Conservation (phyloP, 1,140 invertebrate genomes). For the Palaemon carinicauda region DNA sequence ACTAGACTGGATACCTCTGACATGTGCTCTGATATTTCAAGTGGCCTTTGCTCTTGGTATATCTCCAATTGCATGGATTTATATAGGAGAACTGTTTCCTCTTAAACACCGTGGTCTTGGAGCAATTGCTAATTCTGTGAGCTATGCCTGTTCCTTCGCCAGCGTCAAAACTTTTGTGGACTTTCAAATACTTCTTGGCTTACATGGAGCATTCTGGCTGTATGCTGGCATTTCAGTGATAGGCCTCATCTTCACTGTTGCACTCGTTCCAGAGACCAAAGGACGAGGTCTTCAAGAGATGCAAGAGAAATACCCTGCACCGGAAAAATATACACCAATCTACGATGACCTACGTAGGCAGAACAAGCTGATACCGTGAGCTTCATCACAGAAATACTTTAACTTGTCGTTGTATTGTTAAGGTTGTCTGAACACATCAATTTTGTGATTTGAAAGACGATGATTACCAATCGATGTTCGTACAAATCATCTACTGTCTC, state of each 20-base stretch:
- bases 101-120: slow-evolving; percentile 84
- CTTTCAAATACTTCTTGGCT: slow-evolving; percentile 77
- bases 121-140: slow-evolving; percentile 83
- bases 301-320: slow-evolving; percentile 66
- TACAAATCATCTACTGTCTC: too few species aligned
- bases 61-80: slow-evolving; percentile 86
- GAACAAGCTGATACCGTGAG: slow-evolving; percentile 54
- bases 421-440: neutral
- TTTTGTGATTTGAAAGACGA: neutral
- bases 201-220: slow-evolving; percentile 87
- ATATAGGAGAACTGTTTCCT: slow-evolving; percentile 88
- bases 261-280: slow-evolving; percentile 90
- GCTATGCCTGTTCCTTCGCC: slow-evolving; percentile 86
- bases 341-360: slow-evolving; percentile 45
- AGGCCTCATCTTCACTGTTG: slow-evolving; percentile 83
- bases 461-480: too few species aligned
- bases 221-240: slow-evolving; percentile 84
- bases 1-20: slow-evolving; percentile 81
- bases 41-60: slow-evolving; percentile 87
- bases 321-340: slow-evolving; percentile 56
- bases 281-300: slow-evolving; percentile 88
- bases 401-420: neutral
- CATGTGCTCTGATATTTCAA: slow-evolving; percentile 83
- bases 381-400: neutral
- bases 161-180: slow-evolving; percentile 88